Conservation (phyloP, 2,888 invertebrate genomes). For the Deilephila porcellus region DNA sequence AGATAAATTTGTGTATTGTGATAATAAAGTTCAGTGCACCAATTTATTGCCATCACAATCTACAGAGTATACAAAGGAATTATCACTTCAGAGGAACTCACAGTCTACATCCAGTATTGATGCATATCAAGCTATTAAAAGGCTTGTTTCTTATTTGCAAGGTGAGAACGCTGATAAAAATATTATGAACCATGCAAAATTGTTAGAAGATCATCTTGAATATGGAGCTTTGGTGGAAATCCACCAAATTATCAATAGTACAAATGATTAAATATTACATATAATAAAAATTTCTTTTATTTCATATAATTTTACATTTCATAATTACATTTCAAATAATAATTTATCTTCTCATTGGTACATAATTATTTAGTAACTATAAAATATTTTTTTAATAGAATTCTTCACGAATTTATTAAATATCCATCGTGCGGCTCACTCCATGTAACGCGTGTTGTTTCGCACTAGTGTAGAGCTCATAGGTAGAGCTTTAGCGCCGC, state of each 20-base stretch:
- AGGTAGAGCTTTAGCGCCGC: no score
- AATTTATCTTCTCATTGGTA: no score
- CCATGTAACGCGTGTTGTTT: no score
- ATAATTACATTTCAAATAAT: background rate
- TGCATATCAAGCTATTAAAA: conserved; percentile 58
- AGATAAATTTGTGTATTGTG: conserved; percentile 53
- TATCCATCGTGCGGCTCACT: no score
- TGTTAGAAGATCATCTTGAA: conserved; percentile 55
- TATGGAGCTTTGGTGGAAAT: conserved; percentile 53
- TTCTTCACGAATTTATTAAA: no score
- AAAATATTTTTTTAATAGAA: no score
- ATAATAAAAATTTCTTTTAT: conserved; percentile 31
- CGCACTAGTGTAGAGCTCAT: no score
- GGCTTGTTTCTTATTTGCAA: conserved; percentile 54
- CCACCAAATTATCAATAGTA: conserved; percentile 49
- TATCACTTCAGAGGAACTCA: conserved; percentile 38
- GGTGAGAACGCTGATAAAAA: conserved; percentile 46
- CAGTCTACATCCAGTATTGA: conserved; percentile 48
- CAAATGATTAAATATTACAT: conserved; percentile 44
- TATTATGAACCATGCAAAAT: conserved; percentile 51
- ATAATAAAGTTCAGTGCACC: conserved; percentile 44
- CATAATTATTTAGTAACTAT: background rate
- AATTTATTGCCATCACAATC: conserved; percentile 24
- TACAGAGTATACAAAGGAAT: conserved; percentile 39
- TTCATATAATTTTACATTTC: conserved; percentile 22